These are phyloP conservation scores for Chionomys nivalis DNA, from an alignment of 2,113 vertebrate species.

Conservation along the genomic window DNA sequence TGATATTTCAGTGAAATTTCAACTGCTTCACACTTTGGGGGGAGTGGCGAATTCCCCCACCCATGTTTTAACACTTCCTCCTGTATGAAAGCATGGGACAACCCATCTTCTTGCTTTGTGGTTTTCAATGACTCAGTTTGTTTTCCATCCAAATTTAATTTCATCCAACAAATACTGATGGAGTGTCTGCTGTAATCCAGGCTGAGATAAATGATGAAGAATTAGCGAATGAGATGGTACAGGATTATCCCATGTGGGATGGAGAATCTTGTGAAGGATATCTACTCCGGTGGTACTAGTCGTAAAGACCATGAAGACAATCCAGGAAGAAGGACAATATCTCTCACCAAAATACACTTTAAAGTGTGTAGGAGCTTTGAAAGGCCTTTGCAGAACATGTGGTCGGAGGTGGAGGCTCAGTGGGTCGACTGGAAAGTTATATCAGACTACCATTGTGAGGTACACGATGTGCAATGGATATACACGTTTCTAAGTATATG, in stretches of 20 bases:
- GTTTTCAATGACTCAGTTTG: not conserved
- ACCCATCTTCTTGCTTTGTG: not conserved
- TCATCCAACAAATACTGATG: not conserved
- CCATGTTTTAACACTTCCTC: not conserved
- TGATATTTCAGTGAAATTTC: not conserved
- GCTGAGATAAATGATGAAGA: not conserved
- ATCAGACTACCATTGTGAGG: not conserved
- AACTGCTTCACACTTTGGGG: accelerated
- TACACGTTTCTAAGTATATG: accelerated
- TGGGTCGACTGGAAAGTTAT: not conserved
- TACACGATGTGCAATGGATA: accelerated
- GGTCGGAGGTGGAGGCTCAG: not conserved
- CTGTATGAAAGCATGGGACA: not conserved
- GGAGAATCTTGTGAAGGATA: not conserved
- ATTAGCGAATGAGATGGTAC: too few species aligned
- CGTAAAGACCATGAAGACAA: not conserved
- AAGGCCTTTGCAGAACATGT: not conserved
- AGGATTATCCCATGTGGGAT: not conserved
- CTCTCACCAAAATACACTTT: not conserved
- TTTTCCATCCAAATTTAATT: not conserved
- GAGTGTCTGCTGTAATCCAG: too few species aligned
- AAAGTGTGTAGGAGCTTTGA: not conserved
- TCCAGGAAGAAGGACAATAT: not conserved
- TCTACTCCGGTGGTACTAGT: not conserved
- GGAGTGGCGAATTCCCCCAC: not conserved